Conservation (phyloP, 2,888 invertebrate species). For the Polydrusus tereticollis region DNA sequence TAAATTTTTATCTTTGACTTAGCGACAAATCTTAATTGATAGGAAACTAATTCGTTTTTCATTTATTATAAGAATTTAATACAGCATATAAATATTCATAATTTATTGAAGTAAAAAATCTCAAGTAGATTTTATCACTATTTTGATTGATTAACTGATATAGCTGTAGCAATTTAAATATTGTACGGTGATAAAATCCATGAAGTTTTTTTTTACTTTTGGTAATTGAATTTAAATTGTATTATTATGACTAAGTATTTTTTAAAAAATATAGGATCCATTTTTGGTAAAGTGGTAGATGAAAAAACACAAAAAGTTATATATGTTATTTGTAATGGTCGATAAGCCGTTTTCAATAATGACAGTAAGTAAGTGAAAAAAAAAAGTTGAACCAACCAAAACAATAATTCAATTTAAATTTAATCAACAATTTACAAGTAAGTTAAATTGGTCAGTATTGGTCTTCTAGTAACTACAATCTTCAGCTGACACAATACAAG, state of each 20-base stretch:
- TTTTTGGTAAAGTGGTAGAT: neutral
- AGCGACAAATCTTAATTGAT: neutral
- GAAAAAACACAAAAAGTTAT: neutral
- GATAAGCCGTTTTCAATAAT: neutral
- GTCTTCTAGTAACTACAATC: too few relatives aligned
- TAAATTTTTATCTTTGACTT: neutral
- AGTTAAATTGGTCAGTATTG: too few relatives aligned
- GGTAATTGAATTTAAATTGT: slow-evolving; percentile 11
- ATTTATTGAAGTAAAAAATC: slow-evolving; percentile 2
- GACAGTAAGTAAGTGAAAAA: too few relatives aligned
- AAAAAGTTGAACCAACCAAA: too few relatives aligned
- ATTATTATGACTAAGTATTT: slow-evolving; percentile 1
- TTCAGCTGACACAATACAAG: too few relatives aligned
- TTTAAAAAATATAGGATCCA: neutral
- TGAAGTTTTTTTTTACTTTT: neutral
- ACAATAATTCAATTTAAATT: too few relatives aligned
- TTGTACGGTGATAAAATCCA: neutral
- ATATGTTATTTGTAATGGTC: neutral
- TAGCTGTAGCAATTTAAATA: neutral
- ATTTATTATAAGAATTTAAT: neutral
- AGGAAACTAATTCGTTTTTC: neutral
- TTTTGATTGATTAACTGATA: slow-evolving; percentile 13
- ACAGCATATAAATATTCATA: slow-evolving; percentile 7
- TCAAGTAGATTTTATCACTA: slow-evolving; percentile 3
- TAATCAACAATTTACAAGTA: too few relatives aligned